These are phyloP conservation scores for Meriones unguiculatus DNA, from an alignment of 2,113 vertebrate genomes.

Conservation along the genomic window DNA sequence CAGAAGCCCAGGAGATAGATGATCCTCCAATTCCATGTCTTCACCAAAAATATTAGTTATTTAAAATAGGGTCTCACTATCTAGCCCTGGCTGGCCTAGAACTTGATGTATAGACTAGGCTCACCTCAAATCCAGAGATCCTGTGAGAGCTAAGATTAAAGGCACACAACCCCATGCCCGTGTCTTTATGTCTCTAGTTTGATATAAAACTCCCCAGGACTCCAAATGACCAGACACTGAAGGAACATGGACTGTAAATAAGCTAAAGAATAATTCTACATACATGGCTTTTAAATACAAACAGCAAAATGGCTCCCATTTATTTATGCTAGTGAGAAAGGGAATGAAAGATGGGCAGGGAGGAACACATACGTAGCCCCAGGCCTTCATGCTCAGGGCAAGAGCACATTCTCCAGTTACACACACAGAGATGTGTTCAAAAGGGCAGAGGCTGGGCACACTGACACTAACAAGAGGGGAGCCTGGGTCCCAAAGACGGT, in stretches of 20 bases:
- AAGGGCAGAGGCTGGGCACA: neutral
- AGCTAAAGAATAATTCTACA: neutral
- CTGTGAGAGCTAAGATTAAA: neutral
- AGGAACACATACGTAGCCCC: neutral
- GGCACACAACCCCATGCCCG: neutral
- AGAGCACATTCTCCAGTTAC: neutral
- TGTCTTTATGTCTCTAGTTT: neutral
- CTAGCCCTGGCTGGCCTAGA: neutral
- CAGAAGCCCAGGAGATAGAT: neutral
- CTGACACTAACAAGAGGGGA: neutral
- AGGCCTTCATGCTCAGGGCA: neutral
- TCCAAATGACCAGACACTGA: neutral
- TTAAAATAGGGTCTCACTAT: neutral
- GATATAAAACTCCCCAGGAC: neutral
- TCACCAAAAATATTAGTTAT: neutral
- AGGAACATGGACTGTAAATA: constrained; percentile 13
- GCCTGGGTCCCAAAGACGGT: neutral
- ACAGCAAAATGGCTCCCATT: neutral
- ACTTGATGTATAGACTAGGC: neutral
- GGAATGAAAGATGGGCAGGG: neutral
- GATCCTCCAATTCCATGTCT: neutral
- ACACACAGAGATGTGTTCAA: neutral
- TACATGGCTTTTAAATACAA: constrained; percentile 25
- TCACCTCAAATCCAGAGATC: neutral
- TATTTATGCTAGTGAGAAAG: neutral